Evolutionary conservation across 2,113 vertebrate genomes (phyloP).

Genomic region (Zeus faber): DNA sequence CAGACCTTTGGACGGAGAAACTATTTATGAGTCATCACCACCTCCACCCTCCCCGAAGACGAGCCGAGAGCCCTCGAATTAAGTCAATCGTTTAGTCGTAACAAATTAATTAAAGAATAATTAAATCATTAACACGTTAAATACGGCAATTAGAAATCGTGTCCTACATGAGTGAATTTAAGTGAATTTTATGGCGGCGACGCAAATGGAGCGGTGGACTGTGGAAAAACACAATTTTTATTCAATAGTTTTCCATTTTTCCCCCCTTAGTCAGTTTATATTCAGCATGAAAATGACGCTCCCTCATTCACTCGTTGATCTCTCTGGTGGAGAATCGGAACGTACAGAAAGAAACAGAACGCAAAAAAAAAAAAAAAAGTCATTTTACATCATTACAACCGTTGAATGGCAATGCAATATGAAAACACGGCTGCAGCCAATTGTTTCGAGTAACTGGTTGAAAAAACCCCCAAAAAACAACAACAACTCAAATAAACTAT

Average conservation of each 20-base stretch:
- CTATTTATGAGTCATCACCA: slow-evolving; percentile 48
- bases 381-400: no score
- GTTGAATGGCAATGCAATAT: no score
- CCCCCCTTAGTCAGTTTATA: slow-evolving; percentile 48
- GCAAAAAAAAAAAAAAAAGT: no score
- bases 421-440: no score
- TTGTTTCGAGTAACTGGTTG: no score
- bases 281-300: slow-evolving; percentile 22
- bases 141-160: slow-evolving; percentile 76
- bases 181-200: slow-evolving; percentile 71
- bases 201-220: slow-evolving; percentile 66
- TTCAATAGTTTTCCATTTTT: slow-evolving; percentile 43
- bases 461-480: no score
- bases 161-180: slow-evolving; percentile 78
- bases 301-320: no score
- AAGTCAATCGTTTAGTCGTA: slow-evolving; percentile 79
- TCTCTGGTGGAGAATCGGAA: background rate
- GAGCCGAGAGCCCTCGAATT: slow-evolving; percentile 71
- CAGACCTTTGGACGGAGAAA: slow-evolving; percentile 39
- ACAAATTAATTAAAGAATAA: slow-evolving; percentile 82
- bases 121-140: slow-evolving; percentile 80
- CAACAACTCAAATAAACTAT: no score
- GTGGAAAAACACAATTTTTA: slow-evolving; percentile 70
- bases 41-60: slow-evolving; percentile 51
- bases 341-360: background rate